Evolutionary conservation across 2,888 invertebrate species (phyloP).

Genomic region (Hetaerina titia): DNA sequence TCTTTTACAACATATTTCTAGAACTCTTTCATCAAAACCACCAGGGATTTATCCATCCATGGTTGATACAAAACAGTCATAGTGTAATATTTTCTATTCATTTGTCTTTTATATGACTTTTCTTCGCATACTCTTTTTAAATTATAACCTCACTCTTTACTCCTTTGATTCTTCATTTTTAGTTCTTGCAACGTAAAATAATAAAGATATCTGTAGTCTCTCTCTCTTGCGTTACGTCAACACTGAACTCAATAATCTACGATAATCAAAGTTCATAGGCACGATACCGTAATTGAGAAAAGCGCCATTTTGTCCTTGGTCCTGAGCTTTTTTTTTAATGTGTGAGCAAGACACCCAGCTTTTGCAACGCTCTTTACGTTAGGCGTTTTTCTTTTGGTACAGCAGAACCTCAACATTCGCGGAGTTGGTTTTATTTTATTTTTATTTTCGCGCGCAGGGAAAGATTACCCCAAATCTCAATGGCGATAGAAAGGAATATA

Average conservation of each 20-base stretch:
- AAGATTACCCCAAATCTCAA: not conserved
- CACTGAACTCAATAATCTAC: conserved; percentile 28
- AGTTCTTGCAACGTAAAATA: conserved; percentile 34
- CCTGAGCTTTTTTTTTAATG: conserved; percentile 51
- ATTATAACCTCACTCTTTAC: not conserved
- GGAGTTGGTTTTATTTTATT: not conserved
- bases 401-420: not conserved
- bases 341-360: not conserved
- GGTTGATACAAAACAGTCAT: conserved; percentile 33
- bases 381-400: not conserved
- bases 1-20: conserved; percentile 19
- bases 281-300: conserved; percentile 40
- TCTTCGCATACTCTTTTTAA: not conserved
- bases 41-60: not conserved
- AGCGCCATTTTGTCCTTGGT: conserved; percentile 58
- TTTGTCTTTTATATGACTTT: not conserved
- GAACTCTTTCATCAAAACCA: conserved; percentile 33
- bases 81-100: conserved; percentile 13
- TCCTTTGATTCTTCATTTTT: not conserved
- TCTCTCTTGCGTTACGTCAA: not conserved
- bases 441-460: not conserved
- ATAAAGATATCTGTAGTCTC: not conserved
- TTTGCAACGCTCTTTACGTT: not conserved
- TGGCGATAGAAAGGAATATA: not conserved
- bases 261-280: conserved; percentile 52